phyloP scores from a whole-genome alignment of 2,797 vertebrate genomes.

The Eidolon dupreanum region DNA sequence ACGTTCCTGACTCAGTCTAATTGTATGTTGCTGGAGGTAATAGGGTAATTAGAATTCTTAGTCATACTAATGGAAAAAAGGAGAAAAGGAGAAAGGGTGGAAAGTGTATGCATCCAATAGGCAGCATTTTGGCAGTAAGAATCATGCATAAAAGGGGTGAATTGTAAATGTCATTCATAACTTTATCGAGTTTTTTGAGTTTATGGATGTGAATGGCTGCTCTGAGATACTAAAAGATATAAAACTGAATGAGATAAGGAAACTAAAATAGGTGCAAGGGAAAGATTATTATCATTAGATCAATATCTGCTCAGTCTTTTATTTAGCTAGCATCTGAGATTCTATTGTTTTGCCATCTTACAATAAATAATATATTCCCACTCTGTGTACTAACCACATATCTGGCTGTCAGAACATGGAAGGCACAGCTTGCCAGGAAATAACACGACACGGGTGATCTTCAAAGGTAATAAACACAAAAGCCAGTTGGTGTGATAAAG shows the following conservation, averaged over 20 bases:
- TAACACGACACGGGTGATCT: not conserved
- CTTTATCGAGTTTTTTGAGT: not conserved
- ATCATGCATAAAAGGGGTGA: not conserved
- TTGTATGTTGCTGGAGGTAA: not conserved
- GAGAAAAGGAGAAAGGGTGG: not conserved
- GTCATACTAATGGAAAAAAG: not conserved
- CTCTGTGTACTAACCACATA: not conserved
- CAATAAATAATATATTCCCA: not conserved
- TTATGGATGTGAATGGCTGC: not conserved
- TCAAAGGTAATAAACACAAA: not conserved
- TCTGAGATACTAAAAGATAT: not conserved
- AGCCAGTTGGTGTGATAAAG: not conserved
- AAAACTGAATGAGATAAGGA: not conserved
- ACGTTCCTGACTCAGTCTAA: not conserved
- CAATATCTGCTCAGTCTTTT: not conserved
- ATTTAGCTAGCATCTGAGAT: not conserved
- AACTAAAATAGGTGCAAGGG: not conserved
- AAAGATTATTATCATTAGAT: not conserved
- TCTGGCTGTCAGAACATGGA: not conserved
- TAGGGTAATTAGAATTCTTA: not conserved
- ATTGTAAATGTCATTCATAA: not conserved
- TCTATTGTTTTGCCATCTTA: not conserved
- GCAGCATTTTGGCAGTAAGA: not conserved
- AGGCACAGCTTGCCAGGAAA: not conserved
- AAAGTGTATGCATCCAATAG: not conserved